phyloP scores from a whole-genome alignment of 2,113 vertebrate species.

The Athene noctua region DNA sequence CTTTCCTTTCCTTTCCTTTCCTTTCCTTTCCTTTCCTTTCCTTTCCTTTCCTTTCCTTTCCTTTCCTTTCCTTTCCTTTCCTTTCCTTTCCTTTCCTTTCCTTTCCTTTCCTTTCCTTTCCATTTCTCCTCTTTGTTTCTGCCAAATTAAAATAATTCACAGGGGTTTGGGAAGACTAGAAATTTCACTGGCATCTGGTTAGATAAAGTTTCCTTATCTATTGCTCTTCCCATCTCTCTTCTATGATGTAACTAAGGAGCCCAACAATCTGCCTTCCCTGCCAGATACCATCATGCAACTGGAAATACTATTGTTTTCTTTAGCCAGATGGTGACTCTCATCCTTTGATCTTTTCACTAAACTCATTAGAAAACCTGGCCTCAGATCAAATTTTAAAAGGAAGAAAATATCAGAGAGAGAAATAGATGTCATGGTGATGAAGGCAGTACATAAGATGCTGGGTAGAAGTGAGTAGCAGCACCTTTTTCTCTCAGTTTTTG shows the following conservation, averaged over 20 bases:
- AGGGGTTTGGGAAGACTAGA: neutral
- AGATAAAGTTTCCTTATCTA: neutral
- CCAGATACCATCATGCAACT: conserved; percentile 56
- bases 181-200: neutral
- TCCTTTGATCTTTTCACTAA: conserved; percentile 60
- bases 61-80: too few species aligned
- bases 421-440: neutral
- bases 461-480: neutral
- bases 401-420: neutral
- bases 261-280: neutral
- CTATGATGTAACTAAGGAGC: neutral
- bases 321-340: conserved; percentile 59
- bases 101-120: too few species aligned
- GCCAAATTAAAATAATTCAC: neutral
- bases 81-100: too few species aligned
- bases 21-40: too few species aligned
- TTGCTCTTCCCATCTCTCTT: neutral
- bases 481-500: neutral
- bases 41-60: too few species aligned
- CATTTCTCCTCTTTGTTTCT: neutral
- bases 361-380: conserved; percentile 68
- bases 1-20: too few species aligned
- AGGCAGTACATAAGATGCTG: neutral
- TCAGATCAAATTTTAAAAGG: conserved; percentile 49
- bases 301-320: conserved; percentile 65